A percentile compares a stretch with the other conserved stretches of the same genome.
Evolutionary conservation across 2,888 invertebrate species (phyloP).

Genomic region (Brachyopa scutellaris): DNA sequence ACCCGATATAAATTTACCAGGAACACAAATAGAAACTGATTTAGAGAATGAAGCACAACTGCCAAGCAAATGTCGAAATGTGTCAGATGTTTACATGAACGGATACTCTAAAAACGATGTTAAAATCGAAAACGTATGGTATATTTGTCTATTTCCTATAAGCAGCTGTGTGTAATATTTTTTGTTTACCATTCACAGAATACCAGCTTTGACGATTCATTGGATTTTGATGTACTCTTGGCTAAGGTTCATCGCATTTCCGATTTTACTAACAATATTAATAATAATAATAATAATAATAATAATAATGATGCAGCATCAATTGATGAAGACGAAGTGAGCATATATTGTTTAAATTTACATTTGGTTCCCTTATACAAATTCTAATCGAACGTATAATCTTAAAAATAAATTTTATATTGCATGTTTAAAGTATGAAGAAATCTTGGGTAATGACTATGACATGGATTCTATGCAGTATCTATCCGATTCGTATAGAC

Average conservation of each 20-base stretch:
- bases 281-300: too few species aligned
- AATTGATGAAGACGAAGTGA: slow-evolving; percentile 3
- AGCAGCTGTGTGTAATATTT: too few species aligned
- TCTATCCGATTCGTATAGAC: neutral
- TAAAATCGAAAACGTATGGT: neutral
- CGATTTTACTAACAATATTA: slow-evolving; percentile 30
- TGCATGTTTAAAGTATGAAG: neutral
- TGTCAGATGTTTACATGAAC: neutral
- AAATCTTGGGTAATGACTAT: neutral
- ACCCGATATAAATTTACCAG: slow-evolving; percentile 53
- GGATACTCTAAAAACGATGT: neutral
- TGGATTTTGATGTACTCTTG: slow-evolving; percentile 54
- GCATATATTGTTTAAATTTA: too few species aligned
- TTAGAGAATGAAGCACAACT: neutral
- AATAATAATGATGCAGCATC: neutral
- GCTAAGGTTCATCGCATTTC: slow-evolving; percentile 31
- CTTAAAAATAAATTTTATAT: neutral
- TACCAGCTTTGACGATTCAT: neutral
- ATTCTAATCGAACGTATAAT: too few species aligned
- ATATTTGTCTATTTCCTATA: neutral
- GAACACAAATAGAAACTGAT: neutral
- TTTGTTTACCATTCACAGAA: slow-evolving; percentile 3
- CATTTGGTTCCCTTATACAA: too few species aligned
- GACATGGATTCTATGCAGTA: neutral
- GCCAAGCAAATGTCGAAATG: too few species aligned